Evolutionary conservation across 53 echinoderm and acorn worm genomes (phyloP).

Genomic region (Temnopleurus reevesii): DNA sequence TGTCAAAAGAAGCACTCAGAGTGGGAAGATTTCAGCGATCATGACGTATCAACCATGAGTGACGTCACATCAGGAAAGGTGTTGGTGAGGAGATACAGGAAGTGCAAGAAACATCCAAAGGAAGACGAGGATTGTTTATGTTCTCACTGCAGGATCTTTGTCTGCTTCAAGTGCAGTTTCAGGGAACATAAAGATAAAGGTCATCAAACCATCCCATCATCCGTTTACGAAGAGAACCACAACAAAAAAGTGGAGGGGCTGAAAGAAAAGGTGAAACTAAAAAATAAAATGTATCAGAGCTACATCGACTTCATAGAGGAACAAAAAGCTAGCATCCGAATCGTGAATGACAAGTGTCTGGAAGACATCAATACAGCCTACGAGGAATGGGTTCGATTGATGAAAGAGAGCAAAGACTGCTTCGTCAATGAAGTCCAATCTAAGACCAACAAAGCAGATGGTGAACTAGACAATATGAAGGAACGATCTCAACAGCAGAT

Average conservation of each 20-base stretch:
- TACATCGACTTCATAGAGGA: neutral
- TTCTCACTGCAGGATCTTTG: neutral
- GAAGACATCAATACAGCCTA: slow-evolving; percentile 6
- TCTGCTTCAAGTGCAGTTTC: neutral
- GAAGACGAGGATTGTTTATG: slow-evolving; percentile 6
- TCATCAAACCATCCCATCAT: neutral
- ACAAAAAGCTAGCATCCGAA: neutral
- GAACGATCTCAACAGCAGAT: neutral
- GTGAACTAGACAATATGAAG: neutral
- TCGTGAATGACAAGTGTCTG: too few relatives aligned
- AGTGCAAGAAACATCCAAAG: neutral
- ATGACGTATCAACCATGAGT: neutral
- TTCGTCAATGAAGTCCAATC: neutral
- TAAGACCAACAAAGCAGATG: neutral
- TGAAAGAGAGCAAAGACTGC: neutral
- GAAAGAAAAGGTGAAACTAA: neutral
- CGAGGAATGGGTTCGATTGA: neutral
- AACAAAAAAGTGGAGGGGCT: neutral
- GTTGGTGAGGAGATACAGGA: neutral
- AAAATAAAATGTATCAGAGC: neutral
- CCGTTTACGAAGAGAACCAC: neutral
- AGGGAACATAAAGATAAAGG: neutral
- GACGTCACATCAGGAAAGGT: neutral
- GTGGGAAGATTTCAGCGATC: neutral
- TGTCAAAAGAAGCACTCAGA: neutral